A percentile compares a stretch with the other conserved stretches of the same genome.
phyloP scores from a whole-genome alignment of 2,797 vertebrate genomes.

The Anolis apletophallus region DNA sequence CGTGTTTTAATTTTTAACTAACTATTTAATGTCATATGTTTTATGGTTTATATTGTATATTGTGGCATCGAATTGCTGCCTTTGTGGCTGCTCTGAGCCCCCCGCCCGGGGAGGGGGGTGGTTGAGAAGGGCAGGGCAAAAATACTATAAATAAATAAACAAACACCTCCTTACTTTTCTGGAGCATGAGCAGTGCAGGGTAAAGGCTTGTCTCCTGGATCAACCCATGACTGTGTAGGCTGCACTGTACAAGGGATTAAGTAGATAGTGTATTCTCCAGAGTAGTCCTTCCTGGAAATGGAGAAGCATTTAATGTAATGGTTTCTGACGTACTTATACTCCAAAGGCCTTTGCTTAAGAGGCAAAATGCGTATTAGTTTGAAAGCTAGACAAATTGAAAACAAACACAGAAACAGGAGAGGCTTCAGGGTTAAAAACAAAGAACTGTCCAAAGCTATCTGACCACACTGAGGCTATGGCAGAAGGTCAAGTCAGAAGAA shows the following conservation, averaged over 20 bases:
- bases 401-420: background rate
- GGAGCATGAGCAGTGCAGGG: slow-evolving; percentile 95
- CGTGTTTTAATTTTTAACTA: no score
- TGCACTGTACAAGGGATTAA: slow-evolving; percentile 95
- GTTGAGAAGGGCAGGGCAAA: no score
- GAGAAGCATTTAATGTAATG: background rate
- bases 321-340: background rate
- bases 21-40: no score
- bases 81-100: no score
- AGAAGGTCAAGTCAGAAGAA: background rate
- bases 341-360: background rate
- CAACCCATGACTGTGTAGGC: slow-evolving; percentile 94
- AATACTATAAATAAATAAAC: no score
- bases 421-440: background rate
- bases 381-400: background rate
- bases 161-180: slow-evolving; percentile 87
- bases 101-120: no score
- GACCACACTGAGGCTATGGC: background rate
- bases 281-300: slow-evolving; percentile 93
- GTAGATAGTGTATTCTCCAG: slow-evolving; percentile 94
- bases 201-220: slow-evolving; percentile 92
- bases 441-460: background rate
- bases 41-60: no score
- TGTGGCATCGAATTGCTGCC: no score
- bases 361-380: background rate